phyloP scores from a whole-genome alignment of 1,140 invertebrate species.

The Drosophila oshimai region DNA sequence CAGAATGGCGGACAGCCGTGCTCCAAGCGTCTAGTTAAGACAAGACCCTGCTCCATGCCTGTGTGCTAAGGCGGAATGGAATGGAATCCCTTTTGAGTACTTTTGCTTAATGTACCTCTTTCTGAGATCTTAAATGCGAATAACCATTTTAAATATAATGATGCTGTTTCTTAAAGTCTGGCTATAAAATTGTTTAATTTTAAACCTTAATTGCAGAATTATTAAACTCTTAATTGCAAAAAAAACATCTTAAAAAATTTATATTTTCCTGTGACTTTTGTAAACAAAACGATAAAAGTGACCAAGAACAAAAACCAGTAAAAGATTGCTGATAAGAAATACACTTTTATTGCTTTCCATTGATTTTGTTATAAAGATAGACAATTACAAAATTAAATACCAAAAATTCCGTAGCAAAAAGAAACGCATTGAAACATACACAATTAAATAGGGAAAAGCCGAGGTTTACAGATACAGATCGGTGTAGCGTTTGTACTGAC shows the following conservation, averaged over 20 bases:
- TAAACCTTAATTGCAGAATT: too few relatives aligned
- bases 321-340: neutral
- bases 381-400: constrained; percentile 25
- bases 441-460: constrained; percentile 9
- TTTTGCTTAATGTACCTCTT: neutral
- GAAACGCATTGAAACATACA: constrained; percentile 9
- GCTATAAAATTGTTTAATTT: too few relatives aligned
- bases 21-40: constrained; percentile 85
- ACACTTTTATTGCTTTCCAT: constrained; percentile 9
- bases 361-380: constrained; percentile 19
- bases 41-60: constrained; percentile 83
- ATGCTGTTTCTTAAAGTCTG: too few relatives aligned
- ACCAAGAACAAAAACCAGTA: neutral
- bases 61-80: constrained; percentile 8
- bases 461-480: constrained; percentile 1
- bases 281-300: constrained; percentile 1
- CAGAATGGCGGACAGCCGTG: constrained; percentile 88
- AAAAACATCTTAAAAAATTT: too few relatives aligned
- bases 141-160: too few relatives aligned
- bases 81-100: neutral
- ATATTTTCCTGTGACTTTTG: too few relatives aligned
- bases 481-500: constrained; percentile 59
- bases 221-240: too few relatives aligned
- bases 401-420: neutral
- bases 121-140: neutral